A percentile compares a stretch with the other conserved stretches of the same genome.
Evolutionary conservation across 2,797 vertebrate genomes (phyloP).

Genomic region (Smutsia temminckii): DNA sequence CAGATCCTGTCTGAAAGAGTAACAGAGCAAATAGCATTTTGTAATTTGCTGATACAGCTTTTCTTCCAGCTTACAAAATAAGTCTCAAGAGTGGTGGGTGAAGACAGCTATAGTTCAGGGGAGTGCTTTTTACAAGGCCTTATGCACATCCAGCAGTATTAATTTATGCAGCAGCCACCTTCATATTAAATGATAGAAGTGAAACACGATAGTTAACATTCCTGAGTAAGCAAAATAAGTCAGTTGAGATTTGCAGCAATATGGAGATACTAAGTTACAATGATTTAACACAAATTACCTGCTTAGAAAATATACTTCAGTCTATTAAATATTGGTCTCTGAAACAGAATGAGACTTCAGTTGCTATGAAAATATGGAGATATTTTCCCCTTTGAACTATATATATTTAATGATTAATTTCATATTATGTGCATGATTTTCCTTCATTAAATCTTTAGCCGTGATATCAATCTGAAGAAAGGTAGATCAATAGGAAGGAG

Average conservation of each 20-base stretch:
- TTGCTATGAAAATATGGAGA: neutral
- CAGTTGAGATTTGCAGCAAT: neutral
- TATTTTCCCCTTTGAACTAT: neutral
- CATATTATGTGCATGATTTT: slow-evolving; percentile 16
- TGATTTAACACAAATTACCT: neutral
- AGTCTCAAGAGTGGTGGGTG: neutral
- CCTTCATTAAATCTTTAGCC: neutral
- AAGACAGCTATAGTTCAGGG: slow-evolving; percentile 36
- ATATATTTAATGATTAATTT: slow-evolving; percentile 42
- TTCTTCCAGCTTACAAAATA: slow-evolving; percentile 47
- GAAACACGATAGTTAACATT: neutral
- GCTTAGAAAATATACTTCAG: slow-evolving; percentile 22
- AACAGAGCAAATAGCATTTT: slow-evolving; percentile 47
- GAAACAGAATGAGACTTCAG: slow-evolving; percentile 18
- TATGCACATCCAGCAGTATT: neutral
- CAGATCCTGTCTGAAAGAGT: slow-evolving; percentile 13
- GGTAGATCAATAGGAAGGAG: neutral
- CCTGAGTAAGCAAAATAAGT: slow-evolving; percentile 32
- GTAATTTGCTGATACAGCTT: slow-evolving; percentile 52
- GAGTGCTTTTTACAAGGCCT: neutral
- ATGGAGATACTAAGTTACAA: neutral
- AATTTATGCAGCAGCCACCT: neutral
- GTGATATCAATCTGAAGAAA: neutral
- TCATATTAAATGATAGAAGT: slow-evolving; percentile 49
- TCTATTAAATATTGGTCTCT: neutral